phyloP scores from a whole-genome alignment of 2,113 vertebrate genomes.

The Erythrocercus mccallii region DNA sequence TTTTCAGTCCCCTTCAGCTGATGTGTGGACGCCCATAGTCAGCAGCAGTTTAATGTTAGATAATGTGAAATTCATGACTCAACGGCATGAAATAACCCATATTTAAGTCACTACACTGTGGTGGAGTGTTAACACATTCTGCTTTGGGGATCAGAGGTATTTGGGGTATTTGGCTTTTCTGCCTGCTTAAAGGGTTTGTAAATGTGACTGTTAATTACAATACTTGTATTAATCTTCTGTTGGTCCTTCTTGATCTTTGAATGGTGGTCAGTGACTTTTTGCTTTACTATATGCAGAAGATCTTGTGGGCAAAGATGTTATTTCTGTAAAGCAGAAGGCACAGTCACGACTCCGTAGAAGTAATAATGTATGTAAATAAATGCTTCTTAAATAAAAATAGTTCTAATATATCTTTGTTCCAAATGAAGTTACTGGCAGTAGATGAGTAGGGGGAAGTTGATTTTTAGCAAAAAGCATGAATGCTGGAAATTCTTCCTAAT shows the following conservation, averaged over 20 bases:
- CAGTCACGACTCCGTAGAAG: not conserved
- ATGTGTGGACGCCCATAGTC: accelerated
- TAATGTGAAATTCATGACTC: not conserved
- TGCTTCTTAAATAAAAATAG: slow-evolving; percentile 45
- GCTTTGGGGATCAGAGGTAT: not conserved
- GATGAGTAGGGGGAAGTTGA: slow-evolving; percentile 55
- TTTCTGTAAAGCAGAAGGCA: slow-evolving; percentile 2
- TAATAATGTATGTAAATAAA: slow-evolving; percentile 44
- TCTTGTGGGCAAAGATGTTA: not conserved
- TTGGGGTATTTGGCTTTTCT: not conserved
- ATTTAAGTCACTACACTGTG: not conserved
- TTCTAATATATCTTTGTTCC: slow-evolving; percentile 46
- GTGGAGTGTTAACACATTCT: not conserved
- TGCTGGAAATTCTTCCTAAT: slow-evolving; percentile 43
- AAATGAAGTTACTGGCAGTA: slow-evolving; percentile 49
- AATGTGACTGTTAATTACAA: not conserved
- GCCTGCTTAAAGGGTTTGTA: not conserved
- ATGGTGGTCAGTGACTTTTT: not conserved
- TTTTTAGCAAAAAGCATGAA: slow-evolving; percentile 47
- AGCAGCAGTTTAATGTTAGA: not conserved
- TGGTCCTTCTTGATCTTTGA: not conserved
- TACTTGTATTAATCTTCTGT: not conserved
- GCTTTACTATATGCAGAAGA: not conserved
- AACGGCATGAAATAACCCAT: not conserved
- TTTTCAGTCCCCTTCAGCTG: not conserved